Conservation (phyloP, 2,797 vertebrate species). For the Rhinophrynus dorsalis region DNA sequence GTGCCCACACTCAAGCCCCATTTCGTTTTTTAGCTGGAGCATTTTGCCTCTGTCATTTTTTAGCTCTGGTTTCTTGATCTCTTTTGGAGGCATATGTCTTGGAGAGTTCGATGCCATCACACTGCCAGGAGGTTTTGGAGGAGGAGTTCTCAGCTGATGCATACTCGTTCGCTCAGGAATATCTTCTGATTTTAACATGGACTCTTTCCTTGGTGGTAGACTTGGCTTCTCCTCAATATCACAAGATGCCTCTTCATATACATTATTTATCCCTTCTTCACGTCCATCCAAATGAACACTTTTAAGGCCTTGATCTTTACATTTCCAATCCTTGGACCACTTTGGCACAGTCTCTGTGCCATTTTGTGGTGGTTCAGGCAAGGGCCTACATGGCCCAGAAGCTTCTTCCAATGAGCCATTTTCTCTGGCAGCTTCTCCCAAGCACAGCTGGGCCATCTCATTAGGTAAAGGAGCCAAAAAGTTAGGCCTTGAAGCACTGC, state of each 20-base stretch:
- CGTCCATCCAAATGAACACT: conserved; percentile 51
- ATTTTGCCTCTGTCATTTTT: conserved; percentile 88
- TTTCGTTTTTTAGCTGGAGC: conserved; percentile 88
- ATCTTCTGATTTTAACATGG: conserved; percentile 93
- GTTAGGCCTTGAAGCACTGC: conserved; percentile 86
- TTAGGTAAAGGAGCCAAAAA: conserved; percentile 89
- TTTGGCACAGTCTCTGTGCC: conserved; percentile 68
- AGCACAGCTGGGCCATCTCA: conserved; percentile 83
- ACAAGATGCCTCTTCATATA: conserved; percentile 71
- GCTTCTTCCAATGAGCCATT: conserved; percentile 63
- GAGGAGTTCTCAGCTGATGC: conserved; percentile 76
- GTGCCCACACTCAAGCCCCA: conserved; percentile 95
- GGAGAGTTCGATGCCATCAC: conserved; percentile 78
- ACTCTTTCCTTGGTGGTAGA: conserved; percentile 89
- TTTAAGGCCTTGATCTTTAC: conserved; percentile 68
- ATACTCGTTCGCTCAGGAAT: conserved; percentile 67
- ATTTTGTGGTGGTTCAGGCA: conserved; percentile 85
- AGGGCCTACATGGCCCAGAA: conserved; percentile 77
- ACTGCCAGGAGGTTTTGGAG: conserved; percentile 85
- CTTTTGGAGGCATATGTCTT: conserved; percentile 75
- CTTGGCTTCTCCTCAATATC: conserved; percentile 82
- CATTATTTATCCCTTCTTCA: conserved; percentile 38
- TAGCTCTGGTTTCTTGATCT: conserved; percentile 76
- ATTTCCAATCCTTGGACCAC: conserved; percentile 88
- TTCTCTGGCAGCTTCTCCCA: conserved; percentile 64